Base-by-base conservation (phyloP, 2,888 invertebrate genomes). In the Abrostola tripartita region DNA sequence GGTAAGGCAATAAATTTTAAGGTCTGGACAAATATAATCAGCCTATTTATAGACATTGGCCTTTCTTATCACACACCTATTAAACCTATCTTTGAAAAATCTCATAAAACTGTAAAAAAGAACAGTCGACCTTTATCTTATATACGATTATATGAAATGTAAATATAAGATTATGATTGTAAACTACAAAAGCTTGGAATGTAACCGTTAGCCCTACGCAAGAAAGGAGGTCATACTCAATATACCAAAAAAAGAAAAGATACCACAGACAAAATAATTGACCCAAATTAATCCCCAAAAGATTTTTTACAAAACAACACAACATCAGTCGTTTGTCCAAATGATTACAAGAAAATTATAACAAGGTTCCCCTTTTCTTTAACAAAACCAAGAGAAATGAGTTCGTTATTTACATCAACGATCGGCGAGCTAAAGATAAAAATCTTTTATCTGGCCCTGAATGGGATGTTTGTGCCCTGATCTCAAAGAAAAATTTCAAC, bases 321-420 rank as follows among this genome's bases (percentile, higher is more conserved):
- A 70, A 61, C 55, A 63, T 68, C 47, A 14, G 52, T 68, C 57
- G 56, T 71, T 71, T 65, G 61, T 65, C 51, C 42, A 76, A 72
- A 73, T 76, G 71, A 65, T 71, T 78, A 76, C 53, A 68, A 72
- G 68, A 79, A 79, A 78, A 78, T 77, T 71, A 72, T 73, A 78
- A 81, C 78, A 69, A 72, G 68, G 65, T 79, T 74, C 70, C 68
- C 68, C 61, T 83, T 84, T 76, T 74, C 76, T 79, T 79, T 59
- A 61, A 73, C 82, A 79, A 86, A 84, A 88, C 84, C 82, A 71
- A 82, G 83, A 85, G 78, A 86, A 87, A 86, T 84, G 85, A 85
- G 84, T 88, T 86, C 81, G 81, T 90, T 91, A 91, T 92, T 92
- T 91, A 90, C 87, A 87, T 86, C 85, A 83, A 88, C 88, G 88